Evolutionary conservation across 2,888 invertebrate species (phyloP).

Genomic region (Athetis lepigone): DNA sequence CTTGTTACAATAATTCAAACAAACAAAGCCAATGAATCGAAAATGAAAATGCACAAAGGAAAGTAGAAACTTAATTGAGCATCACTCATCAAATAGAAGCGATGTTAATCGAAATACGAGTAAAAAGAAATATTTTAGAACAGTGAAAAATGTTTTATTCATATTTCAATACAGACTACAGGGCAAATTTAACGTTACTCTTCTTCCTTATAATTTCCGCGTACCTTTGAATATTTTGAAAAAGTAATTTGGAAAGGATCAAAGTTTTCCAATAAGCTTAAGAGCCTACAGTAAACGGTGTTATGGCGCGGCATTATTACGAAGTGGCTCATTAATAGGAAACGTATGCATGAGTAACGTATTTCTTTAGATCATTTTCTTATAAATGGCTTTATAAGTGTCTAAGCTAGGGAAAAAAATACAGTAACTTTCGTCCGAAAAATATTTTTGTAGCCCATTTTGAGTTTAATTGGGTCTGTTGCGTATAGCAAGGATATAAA

Average conservation of each 20-base stretch:
- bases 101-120: constrained; percentile 33
- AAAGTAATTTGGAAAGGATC: constrained; percentile 57
- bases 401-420: constrained; percentile 8
- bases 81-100: constrained; percentile 30
- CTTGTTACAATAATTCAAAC: constrained; percentile 21
- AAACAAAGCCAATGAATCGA: constrained; percentile 25
- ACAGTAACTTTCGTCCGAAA: background rate
- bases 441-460: constrained; percentile 2
- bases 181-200: constrained; percentile 30
- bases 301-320: constrained; percentile 40
- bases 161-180: constrained; percentile 21
- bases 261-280: constrained; percentile 63
- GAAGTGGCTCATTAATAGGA: constrained; percentile 49
- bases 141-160: constrained; percentile 30
- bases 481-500: background rate
- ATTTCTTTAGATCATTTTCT: constrained; percentile 48
- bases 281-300: constrained; percentile 52
- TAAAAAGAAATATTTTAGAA: constrained; percentile 22
- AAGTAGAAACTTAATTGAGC: constrained; percentile 34
- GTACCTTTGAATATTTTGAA: constrained; percentile 45
- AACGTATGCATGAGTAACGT: constrained; percentile 41
- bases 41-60: constrained; percentile 39
- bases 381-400: constrained; percentile 47
- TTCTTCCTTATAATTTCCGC: constrained; percentile 46
- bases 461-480: background rate